A percentile compares a stretch with the other conserved stretches of the same genome.
These are phyloP conservation scores for Unio pictorum DNA, from an alignment of 2,888 invertebrate genomes.

Conservation along the genomic window DNA sequence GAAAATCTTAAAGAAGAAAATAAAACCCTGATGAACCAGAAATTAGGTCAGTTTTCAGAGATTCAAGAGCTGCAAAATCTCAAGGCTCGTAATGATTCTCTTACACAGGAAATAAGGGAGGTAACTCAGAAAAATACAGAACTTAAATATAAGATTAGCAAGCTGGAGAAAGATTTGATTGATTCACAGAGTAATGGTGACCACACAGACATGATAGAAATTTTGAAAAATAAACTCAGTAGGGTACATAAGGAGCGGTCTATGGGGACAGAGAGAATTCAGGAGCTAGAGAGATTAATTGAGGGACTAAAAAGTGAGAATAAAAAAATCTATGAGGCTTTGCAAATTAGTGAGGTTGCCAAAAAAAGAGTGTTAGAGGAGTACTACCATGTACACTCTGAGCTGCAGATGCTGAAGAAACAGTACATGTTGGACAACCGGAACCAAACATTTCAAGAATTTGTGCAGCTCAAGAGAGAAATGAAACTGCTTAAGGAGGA, in stretches of 20 bases:
- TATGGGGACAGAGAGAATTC: slow-evolving; percentile 45
- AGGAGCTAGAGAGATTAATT: slow-evolving; percentile 39
- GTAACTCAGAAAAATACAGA: slow-evolving; percentile 58
- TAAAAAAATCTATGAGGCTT: slow-evolving; percentile 34
- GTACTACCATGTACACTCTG: slow-evolving; percentile 45
- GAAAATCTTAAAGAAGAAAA: slow-evolving; percentile 39
- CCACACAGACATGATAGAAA: slow-evolving; percentile 48
- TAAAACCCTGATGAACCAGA: slow-evolving; percentile 29
- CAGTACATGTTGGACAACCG: slow-evolving; percentile 39
- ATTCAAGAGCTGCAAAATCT: slow-evolving; percentile 40
- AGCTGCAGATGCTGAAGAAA: slow-evolving; percentile 46
- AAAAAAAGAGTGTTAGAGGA: slow-evolving; percentile 49
- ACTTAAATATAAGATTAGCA: slow-evolving; percentile 41
- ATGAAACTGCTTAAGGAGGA: slow-evolving; percentile 53
- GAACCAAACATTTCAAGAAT: slow-evolving; percentile 61
- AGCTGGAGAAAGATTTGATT: slow-evolving; percentile 47
- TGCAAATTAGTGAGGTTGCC: slow-evolving; percentile 47
- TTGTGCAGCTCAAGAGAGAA: slow-evolving; percentile 63
- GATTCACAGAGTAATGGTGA: slow-evolving; percentile 43
- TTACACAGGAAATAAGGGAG: slow-evolving; percentile 50
- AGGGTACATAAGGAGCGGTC: slow-evolving; percentile 48
- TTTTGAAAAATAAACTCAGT: slow-evolving; percentile 44
- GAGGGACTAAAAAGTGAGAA: slow-evolving; percentile 45
- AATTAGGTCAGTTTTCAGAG: slow-evolving; percentile 38
- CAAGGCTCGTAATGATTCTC: slow-evolving; percentile 35